A percentile compares a stretch with the other conserved stretches of the same genome.
Conservation (phyloP, 1,140 invertebrate species). For the Saccostrea echinata region DNA sequence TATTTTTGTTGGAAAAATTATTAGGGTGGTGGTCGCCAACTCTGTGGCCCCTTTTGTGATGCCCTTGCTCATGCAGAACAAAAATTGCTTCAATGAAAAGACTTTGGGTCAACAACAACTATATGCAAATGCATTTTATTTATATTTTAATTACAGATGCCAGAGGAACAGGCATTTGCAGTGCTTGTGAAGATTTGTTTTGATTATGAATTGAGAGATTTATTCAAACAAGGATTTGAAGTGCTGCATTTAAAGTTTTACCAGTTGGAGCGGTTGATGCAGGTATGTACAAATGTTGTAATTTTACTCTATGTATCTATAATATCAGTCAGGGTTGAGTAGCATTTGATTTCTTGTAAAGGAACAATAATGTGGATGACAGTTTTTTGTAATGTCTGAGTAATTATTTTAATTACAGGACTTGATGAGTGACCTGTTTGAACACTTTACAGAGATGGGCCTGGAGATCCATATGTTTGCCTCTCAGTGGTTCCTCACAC, state of each 20-base stretch:
- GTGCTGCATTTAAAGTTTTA: slow-evolving; percentile 96
- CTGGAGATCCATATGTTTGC: slow-evolving; percentile 99
- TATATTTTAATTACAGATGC: slow-evolving; percentile 88
- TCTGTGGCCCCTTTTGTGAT: too few relatives aligned
- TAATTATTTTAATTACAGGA: slow-evolving; percentile 84
- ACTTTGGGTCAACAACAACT: not conserved
- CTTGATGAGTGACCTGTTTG: slow-evolving; percentile 92
- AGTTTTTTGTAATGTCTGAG: too few relatives aligned
- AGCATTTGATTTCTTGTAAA: too few relatives aligned
- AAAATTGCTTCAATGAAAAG: not conserved
- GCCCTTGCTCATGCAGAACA: too few relatives aligned
- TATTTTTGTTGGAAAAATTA: too few relatives aligned
- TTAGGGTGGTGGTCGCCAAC: too few relatives aligned
- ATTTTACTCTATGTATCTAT: too few relatives aligned
- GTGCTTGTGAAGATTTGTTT: slow-evolving; percentile 98
- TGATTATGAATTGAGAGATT: slow-evolving; percentile 94
- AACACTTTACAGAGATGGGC: slow-evolving; percentile 94
- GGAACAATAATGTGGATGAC: too few relatives aligned
- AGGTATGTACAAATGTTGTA: slow-evolving; percentile 82
- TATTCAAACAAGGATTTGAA: slow-evolving; percentile 98
- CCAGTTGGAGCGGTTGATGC: slow-evolving; percentile 96
- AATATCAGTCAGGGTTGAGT: too few relatives aligned
- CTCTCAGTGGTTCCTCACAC: slow-evolving; percentile 99
- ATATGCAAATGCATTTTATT: not conserved
- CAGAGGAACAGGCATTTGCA: slow-evolving; percentile 99